phyloP scores from a whole-genome alignment of 2,888 invertebrate species.

The Mimachlamys varia region DNA sequence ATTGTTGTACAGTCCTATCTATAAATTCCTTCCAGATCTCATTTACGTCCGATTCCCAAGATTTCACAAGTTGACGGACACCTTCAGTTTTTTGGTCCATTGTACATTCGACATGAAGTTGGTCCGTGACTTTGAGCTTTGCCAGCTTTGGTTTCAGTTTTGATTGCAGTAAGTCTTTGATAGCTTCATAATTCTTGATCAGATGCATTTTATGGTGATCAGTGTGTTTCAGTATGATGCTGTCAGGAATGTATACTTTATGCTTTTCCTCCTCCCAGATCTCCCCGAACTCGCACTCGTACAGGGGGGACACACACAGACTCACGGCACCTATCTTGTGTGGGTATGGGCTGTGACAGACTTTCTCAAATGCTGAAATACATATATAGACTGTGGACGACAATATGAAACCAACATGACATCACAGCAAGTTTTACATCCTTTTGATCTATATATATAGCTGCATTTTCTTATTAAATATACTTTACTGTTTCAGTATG shows the following conservation, averaged over 20 bases:
- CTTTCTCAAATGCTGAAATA: conserved; percentile 38
- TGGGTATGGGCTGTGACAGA: conserved; percentile 38
- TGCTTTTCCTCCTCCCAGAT: conserved; percentile 46
- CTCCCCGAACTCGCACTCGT: conserved; percentile 44
- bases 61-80: conserved; percentile 44
- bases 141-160: conserved; percentile 47
- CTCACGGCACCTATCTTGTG: conserved; percentile 37
- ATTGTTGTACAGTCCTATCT: conserved; percentile 36
- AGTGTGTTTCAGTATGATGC: neutral
- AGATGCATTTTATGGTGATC: conserved; percentile 42
- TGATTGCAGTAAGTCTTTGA: conserved; percentile 37
- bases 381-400: no score
- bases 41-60: conserved; percentile 44
- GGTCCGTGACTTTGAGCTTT: conserved; percentile 40
- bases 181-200: conserved; percentile 31
- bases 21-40: conserved; percentile 47
- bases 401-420: no score
- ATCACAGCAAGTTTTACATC: no score
- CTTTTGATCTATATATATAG: no score
- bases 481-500: no score
- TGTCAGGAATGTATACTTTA: conserved; percentile 44
- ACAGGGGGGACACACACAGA: conserved; percentile 43
- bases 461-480: no score
- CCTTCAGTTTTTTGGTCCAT: conserved; percentile 42
- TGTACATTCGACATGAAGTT: conserved; percentile 48